Evolutionary conservation across 2,797 vertebrate genomes (phyloP).

Genomic region (Danio jaintianensis): DNA sequence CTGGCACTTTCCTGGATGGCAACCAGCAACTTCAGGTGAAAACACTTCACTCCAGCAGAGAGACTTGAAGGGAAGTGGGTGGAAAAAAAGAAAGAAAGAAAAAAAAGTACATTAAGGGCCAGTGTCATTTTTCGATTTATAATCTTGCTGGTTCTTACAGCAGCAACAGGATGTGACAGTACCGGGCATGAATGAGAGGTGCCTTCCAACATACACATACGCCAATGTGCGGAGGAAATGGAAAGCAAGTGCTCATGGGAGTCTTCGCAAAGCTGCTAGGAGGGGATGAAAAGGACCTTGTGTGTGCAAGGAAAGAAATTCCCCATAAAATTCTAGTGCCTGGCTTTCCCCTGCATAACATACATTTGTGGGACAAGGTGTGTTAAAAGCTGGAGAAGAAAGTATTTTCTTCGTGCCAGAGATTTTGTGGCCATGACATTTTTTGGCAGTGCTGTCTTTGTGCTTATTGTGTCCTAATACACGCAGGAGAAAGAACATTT

Average conservation of each 20-base stretch:
- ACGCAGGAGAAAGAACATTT: background rate
- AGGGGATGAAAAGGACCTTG: constrained; percentile 63
- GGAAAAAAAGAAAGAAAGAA: constrained; percentile 10
- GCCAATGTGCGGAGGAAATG: constrained; percentile 60
- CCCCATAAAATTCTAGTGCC: constrained; percentile 37
- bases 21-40: constrained; percentile 67
- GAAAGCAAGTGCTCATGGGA: constrained; percentile 63
- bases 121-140: constrained; percentile 64
- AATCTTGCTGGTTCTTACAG: constrained; percentile 56
- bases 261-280: constrained; percentile 43
- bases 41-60: constrained; percentile 58
- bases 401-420: constrained; percentile 1
- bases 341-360: constrained; percentile 30
- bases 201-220: constrained; percentile 62
- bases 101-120: constrained; percentile 49
- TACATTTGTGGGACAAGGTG: constrained; percentile 21
- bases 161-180: constrained; percentile 68
- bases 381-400: background rate
- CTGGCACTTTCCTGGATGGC: constrained; percentile 68
- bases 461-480: background rate
- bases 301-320: constrained; percentile 52
- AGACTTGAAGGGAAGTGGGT: constrained; percentile 39
- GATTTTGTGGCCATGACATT: background rate
- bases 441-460: constrained; percentile 12
- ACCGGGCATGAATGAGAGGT: constrained; percentile 64